Conservation (phyloP, 2,113 vertebrate genomes). For the Chascanopsetta lugubris region DNA sequence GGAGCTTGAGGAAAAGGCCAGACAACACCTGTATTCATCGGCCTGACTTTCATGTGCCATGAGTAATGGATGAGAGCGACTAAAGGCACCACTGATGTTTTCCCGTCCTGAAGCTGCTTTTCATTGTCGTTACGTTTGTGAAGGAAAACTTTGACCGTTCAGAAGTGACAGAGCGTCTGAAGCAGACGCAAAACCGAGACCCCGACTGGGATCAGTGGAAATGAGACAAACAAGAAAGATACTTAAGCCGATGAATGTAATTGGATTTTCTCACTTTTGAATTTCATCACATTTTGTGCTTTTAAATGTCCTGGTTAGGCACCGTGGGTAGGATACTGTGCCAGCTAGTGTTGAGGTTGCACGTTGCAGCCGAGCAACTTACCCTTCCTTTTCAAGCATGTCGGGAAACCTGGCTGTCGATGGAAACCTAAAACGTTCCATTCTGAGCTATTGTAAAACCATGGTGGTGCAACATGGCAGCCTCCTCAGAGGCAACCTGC, state of each 20-base stretch:
- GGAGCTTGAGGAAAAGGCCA: neutral
- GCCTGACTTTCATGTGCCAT: neutral
- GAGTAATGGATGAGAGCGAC: neutral
- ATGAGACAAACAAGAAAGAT: neutral
- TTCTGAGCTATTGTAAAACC: too few species aligned
- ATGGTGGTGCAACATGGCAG: too few species aligned
- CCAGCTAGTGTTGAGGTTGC: too few species aligned
- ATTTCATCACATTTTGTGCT: neutral
- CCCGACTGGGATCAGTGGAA: neutral
- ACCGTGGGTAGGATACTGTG: too few species aligned
- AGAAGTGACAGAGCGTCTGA: neutral
- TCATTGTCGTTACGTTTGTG: neutral
- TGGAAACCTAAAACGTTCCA: too few species aligned
- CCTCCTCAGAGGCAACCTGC: too few species aligned
- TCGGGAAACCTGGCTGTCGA: too few species aligned
- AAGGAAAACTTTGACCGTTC: neutral
- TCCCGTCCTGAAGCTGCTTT: neutral
- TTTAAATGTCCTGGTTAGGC: neutral
- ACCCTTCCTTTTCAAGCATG: too few species aligned
- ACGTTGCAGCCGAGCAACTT: too few species aligned
- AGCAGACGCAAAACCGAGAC: neutral
- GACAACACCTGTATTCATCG: neutral
- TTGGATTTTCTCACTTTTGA: neutral
- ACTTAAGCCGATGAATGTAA: neutral
- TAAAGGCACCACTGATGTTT: neutral